Evolutionary conservation across 1,140 invertebrate genomes (phyloP).

Genomic region (Eriocheir sinensis): DNA sequence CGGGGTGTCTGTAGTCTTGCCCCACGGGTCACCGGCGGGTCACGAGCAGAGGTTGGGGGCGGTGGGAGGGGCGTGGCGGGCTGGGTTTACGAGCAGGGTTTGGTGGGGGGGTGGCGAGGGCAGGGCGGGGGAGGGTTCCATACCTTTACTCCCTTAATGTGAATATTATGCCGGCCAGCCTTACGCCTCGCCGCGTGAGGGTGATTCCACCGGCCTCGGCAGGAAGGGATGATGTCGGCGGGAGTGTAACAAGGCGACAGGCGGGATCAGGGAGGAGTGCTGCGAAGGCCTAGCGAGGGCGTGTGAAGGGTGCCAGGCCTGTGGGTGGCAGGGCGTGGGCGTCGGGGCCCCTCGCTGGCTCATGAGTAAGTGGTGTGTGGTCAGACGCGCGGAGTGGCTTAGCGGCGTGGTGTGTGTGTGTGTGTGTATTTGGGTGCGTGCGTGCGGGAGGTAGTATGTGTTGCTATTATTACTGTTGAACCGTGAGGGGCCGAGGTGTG

Average conservation of each 20-base stretch:
- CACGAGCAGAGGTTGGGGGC: slow-evolving; percentile 6
- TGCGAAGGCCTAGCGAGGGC: not conserved
- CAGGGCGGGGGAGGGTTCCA: slow-evolving; percentile 55
- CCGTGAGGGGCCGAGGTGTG: no score
- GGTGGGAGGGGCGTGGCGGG: slow-evolving; percentile 11
- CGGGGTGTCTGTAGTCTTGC: not conserved
- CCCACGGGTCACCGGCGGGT: not conserved
- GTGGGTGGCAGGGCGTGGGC: not conserved
- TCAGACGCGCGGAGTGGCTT: not conserved
- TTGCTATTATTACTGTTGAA: no score
- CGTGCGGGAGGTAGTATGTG: no score
- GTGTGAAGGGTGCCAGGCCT: not conserved
- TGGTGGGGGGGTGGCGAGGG: not conserved
- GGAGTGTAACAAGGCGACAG: not conserved
- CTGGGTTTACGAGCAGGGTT: slow-evolving; percentile 47
- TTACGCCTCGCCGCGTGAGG: not conserved
- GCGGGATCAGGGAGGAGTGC: not conserved
- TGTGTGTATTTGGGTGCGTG: not conserved
- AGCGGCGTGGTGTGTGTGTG: not conserved
- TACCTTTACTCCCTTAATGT: slow-evolving; percentile 52
- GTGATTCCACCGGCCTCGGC: not conserved
- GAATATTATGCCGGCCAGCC: slow-evolving; percentile 57
- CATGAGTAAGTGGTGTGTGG: not conserved
- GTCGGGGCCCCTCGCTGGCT: no score
- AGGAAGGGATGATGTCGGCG: not conserved